Evolutionary conservation across 53 echinoderm and acorn worm genomes (phyloP), one percentile per base, ranked within the genome.

Genomic region (Paracentrotus lividus): DNA sequence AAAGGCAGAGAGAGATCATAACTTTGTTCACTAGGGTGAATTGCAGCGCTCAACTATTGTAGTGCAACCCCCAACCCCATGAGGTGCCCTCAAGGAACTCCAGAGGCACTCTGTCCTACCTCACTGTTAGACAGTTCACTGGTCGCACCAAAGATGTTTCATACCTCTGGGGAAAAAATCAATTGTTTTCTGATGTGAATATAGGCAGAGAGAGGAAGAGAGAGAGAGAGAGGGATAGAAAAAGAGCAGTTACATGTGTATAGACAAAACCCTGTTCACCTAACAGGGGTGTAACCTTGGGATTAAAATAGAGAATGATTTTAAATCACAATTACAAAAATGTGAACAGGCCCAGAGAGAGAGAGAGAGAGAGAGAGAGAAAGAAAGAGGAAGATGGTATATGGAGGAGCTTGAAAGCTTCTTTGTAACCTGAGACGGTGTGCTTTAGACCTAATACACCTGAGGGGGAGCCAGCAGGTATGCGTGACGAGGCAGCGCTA

Each of bases 381-480:
- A 12, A 51, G 51, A 51, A 12, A 51, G 51, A 51, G 51, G 12
- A 12, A 51, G 51, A 51, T 51, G 40, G 81, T 34, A 0, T 44
- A 26, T 51, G 4, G 58, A 87, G 87, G 32, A 87, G 87, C 36
- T 51, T 52, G 53, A 53, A 56, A 87, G 87, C 53, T 33, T 51
- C 54, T 12, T 87, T 32, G 53, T 56, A 87, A 87, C 54, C 58
- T 32, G 87, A 56, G 87, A 87, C 8, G 84, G 51, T 47, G 84
- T 42, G 52, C 61, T 64, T 44, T 24, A 90, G 90, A 88, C 88
- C 34, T 40, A 56, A 40, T 34, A 55, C 88, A 53, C 88, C 88
- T 55, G 49, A 57, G 90, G 65, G 90, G 90, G 8, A 42, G 66
- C 90, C 66, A 42, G 44, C 90, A 43, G 90, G 90, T 65, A 90